Percentiles rank a stretch among this genome's conserved stretches.
These are phyloP conservation scores for Theretra japonica DNA, from an alignment of 2,888 invertebrate genomes.

Conservation along the genomic window DNA sequence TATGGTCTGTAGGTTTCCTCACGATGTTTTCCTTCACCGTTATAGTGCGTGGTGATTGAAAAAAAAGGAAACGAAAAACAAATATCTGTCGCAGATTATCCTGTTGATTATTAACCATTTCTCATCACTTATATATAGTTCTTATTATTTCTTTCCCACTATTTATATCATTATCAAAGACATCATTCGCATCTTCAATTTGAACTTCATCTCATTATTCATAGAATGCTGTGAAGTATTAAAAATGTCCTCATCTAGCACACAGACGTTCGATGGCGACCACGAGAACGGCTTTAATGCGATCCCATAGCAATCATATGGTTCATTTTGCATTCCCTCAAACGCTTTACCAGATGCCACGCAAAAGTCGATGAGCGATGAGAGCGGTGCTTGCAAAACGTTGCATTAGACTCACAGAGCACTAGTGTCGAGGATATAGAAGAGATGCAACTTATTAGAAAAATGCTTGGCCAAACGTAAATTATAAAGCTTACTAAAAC, in stretches of 20 bases:
- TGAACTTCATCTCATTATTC: not conserved
- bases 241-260: conserved; percentile 53
- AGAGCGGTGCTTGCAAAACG: conserved; percentile 40
- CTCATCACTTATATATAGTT: too few relatives aligned
- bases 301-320: conserved; percentile 79
- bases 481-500: not conserved
- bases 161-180: too few relatives aligned
- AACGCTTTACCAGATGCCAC: conserved; percentile 61
- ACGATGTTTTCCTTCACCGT: too few relatives aligned
- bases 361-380: conserved; percentile 46
- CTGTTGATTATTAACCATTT: too few relatives aligned
- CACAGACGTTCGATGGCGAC: conserved; percentile 44
- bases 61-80: too few relatives aligned
- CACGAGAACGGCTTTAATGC: conserved; percentile 63
- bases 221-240: conserved; percentile 32
- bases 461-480: not conserved
- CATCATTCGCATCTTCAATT: not conserved
- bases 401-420: not conserved
- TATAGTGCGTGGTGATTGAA: too few relatives aligned
- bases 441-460: too few relatives aligned
- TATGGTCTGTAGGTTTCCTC: too few relatives aligned
- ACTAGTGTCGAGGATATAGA: not conserved
- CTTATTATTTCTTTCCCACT: too few relatives aligned
- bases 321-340: conserved; percentile 79
- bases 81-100: too few relatives aligned